Evolutionary conservation across 2,888 invertebrate genomes (phyloP).

Genomic region (Cyrtodaria siliqua): DNA sequence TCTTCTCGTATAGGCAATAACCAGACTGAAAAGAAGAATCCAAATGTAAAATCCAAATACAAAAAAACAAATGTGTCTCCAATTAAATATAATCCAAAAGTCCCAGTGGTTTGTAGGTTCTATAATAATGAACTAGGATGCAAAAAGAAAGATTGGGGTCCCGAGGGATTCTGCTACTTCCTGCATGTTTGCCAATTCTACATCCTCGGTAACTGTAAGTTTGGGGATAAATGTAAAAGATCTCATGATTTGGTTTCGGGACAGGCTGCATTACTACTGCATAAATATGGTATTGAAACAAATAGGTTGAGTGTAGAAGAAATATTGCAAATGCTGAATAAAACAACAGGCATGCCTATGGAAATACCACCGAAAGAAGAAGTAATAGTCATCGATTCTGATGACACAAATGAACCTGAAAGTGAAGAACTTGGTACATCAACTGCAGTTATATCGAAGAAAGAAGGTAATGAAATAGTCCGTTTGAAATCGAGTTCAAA

Average conservation of each 20-base stretch:
- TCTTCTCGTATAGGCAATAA: background rate
- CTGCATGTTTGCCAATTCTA: constrained; percentile 60
- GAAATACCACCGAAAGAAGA: background rate
- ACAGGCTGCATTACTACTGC: constrained; percentile 43
- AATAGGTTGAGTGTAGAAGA: constrained; percentile 23
- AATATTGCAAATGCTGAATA: constrained; percentile 42
- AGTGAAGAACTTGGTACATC: background rate
- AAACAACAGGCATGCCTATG: constrained; percentile 12
- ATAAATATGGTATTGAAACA: constrained; percentile 42
- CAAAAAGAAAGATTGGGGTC: constrained; percentile 54
- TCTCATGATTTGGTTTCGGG: constrained; percentile 55
- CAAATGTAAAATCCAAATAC: background rate
- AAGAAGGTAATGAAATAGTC: background rate
- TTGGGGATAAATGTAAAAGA: constrained; percentile 52
- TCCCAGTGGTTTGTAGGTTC: constrained; percentile 58
- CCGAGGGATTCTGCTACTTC: constrained; percentile 48
- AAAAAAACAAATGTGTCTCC: background rate
- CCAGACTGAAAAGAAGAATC: background rate
- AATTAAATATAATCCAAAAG: constrained; percentile 13
- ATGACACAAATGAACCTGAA: constrained; percentile 1
- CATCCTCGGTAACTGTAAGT: constrained; percentile 50
- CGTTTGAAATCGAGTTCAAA: no score
- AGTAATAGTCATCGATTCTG: background rate
- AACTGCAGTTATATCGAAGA: background rate
- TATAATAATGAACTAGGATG: constrained; percentile 58